These are phyloP conservation scores for Urosaurus nigricauda DNA, from an alignment of 2,797 vertebrate genomes.

Conservation along the genomic window DNA sequence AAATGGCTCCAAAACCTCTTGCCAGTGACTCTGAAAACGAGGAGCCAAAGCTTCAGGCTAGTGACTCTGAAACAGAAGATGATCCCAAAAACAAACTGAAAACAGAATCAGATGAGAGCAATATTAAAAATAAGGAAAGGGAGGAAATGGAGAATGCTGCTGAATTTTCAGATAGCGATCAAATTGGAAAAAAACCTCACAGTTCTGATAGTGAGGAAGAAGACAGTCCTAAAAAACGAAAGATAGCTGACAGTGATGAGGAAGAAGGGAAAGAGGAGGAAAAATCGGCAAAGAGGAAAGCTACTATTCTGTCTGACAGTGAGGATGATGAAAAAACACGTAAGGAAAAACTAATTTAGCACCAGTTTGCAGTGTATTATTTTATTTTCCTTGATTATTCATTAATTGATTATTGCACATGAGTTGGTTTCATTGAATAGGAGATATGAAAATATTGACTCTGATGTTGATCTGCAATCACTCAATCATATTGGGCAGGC, in stretches of 20 bases:
- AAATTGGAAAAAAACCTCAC: slow-evolving; percentile 72
- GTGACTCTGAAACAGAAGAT: slow-evolving; percentile 79
- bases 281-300: slow-evolving; percentile 91
- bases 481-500: background rate
- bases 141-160: slow-evolving; percentile 81
- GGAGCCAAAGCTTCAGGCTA: slow-evolving; percentile 59
- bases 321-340: slow-evolving; percentile 88
- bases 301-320: slow-evolving; percentile 91
- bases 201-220: slow-evolving; percentile 84
- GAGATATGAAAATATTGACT: background rate
- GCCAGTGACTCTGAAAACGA: slow-evolving; percentile 83
- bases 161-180: slow-evolving; percentile 85
- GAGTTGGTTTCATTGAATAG: background rate
- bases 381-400: background rate
- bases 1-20: slow-evolving; percentile 69
- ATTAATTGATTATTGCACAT: background rate
- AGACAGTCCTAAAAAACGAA: slow-evolving; percentile 73
- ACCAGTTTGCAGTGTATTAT: background rate
- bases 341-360: slow-evolving; percentile 69
- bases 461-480: background rate
- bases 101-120: slow-evolving; percentile 83
- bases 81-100: slow-evolving; percentile 74
- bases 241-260: slow-evolving; percentile 84
- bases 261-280: slow-evolving; percentile 83
- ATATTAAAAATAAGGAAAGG: slow-evolving; percentile 73